Evolutionary conservation across 2,888 invertebrate species (phyloP), one percentile per base, ranked within the genome.

Genomic region (Campaea margaritaria): DNA sequence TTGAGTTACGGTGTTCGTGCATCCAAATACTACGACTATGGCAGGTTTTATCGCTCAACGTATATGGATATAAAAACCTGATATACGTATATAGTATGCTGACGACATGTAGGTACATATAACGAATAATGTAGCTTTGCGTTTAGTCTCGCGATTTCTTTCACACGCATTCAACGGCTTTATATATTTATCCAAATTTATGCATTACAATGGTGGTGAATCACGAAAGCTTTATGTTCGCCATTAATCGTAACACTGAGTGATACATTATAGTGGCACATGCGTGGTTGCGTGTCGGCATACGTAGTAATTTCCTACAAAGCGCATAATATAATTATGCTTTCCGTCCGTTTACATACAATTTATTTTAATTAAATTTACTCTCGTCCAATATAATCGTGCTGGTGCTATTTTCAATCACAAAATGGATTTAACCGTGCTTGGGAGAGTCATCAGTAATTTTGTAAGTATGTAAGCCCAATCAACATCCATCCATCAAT

Each of bases 381-480:
- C 9, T 1, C 8, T 1, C 8, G 31, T 10, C 8, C 10, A 31
- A 31, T 7, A 31, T 31, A 21, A 21, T 21, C 21, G 21, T 21
- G 21, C 21, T 21, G 2, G 21, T 21, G 5, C 9, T 31, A 9
- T 31, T 9, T 31, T 31, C 7, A 31, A 31, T 10, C 14, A 16
- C 34, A 73, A 72, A 42, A 91, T 91, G 91, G 91, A 91, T 84
- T 71, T 91, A 47, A 80, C 85, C 14, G 74, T 90, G 56, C 79
- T 91, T 69, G 89, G 90, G 49, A 86, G 80, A 73, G 83, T 82
- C 60, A 88, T 91, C 59, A 89, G 82, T 74, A 91, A 86, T 66
- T 90, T 91, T 72, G 91, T 91, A 75, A 91, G 91, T 90, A 81
- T 54, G n/a, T 57, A 42, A 28, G 16, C 5, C 36, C n/a, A 27